phyloP scores from a whole-genome alignment of 2,888 invertebrate genomes.

The Gisinianus flammeolus region DNA sequence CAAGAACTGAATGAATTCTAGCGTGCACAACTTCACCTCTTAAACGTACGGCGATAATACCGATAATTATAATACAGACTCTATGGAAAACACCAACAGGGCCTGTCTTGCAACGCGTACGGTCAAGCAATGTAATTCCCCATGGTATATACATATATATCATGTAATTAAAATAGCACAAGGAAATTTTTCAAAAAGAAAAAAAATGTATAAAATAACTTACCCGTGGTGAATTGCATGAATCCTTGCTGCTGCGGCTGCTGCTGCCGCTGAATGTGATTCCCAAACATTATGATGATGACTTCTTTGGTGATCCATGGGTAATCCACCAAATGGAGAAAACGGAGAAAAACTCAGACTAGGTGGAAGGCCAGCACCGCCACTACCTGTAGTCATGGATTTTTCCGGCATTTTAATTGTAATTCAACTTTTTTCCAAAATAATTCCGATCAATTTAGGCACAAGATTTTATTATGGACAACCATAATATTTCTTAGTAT shows the following conservation, averaged over 20 bases:
- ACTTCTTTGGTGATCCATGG: conserved; percentile 51
- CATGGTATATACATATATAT: conserved; percentile 9
- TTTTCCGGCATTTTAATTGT: conserved; percentile 57
- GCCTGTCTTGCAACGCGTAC: not conserved
- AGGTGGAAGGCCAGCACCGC: conserved; percentile 52
- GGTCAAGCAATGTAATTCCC: conserved; percentile 16
- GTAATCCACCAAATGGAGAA: conserved; percentile 55
- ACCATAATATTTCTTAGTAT: too few relatives aligned
- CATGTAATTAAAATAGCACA: conserved; percentile 21
- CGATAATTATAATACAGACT: conserved; percentile 28
- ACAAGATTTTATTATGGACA: too few relatives aligned
- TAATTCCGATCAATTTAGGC: too few relatives aligned
- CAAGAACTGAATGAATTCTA: conserved; percentile 36
- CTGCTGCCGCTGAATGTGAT: conserved; percentile 55
- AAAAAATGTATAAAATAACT: conserved; percentile 31
- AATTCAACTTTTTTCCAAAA: not conserved
- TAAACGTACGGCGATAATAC: not conserved
- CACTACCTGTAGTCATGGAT: conserved; percentile 55
- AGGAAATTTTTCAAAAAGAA: not conserved
- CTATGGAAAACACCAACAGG: conserved; percentile 10
- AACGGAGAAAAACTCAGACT: conserved; percentile 58
- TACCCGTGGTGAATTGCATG: conserved; percentile 58
- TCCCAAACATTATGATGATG: conserved; percentile 52
- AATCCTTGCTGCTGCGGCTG: conserved; percentile 56
- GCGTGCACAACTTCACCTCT: conserved; percentile 30